phyloP scores from a whole-genome alignment of 2,888 invertebrate species.

The Eurois occulta region DNA sequence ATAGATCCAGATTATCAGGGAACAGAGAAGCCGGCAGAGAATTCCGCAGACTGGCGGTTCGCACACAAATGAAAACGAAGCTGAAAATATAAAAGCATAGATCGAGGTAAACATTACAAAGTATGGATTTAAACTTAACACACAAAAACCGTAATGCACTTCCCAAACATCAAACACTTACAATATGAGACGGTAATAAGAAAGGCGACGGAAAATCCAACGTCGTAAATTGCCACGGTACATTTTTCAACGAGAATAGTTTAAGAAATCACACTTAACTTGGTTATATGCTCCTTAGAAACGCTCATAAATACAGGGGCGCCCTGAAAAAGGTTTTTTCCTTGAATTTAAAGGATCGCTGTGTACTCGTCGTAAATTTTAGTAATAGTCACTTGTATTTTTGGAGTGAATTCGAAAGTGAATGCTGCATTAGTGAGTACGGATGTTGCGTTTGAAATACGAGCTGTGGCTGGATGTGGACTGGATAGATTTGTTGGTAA shows the following conservation, averaged over 20 bases:
- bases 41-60: too few relatives aligned
- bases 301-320: constrained; percentile 67
- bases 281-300: constrained; percentile 72
- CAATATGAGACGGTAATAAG: constrained; percentile 31
- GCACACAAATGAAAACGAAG: neutral
- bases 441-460: constrained; percentile 33
- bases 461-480: neutral
- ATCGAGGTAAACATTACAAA: neutral
- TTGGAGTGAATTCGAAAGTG: constrained; percentile 64
- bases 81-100: neutral
- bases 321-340: constrained; percentile 77
- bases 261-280: constrained; percentile 76
- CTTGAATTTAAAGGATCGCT: constrained; percentile 77
- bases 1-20: too few relatives aligned
- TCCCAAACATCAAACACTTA: constrained; percentile 45
- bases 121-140: neutral
- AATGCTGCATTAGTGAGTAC: constrained; percentile 37
- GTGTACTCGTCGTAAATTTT: constrained; percentile 79
- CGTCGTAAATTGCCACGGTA: constrained; percentile 61
- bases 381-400: constrained; percentile 66
- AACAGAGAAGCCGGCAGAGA: too few relatives aligned
- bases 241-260: constrained; percentile 64
- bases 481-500: neutral
- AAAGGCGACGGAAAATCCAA: constrained; percentile 53
- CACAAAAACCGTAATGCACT: constrained; percentile 17